Evolutionary conservation across 2,113 vertebrate genomes (phyloP), one percentile per base, ranked within the genome.

Genomic region (Mionectes macconnelli): DNA sequence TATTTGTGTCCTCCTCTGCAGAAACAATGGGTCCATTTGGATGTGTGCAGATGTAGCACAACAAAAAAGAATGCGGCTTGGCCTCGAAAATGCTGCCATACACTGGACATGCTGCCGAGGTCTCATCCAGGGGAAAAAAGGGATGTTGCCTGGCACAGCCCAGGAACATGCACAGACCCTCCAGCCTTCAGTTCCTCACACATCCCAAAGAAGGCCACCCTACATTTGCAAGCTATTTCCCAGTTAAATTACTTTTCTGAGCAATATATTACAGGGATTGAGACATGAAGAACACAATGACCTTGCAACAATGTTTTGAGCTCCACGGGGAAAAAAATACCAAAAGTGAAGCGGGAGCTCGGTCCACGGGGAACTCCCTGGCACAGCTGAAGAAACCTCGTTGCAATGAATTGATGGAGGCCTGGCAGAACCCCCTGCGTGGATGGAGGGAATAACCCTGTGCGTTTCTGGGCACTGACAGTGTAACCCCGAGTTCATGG

Each of bases 351-450:
- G 0, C 25, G 47, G 59, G 67, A 86, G 10, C 55, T 86, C 0
- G 0, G 6, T 37, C 4, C 0, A 0, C 47, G 27, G 76, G 53
- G 73, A 75, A n/a, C 1, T 4, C 7, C 42, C 11, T 0, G 0
- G 49, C 25, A 47, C 12, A 53, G 66, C 56, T 60, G 62, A 39
- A 42, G 78, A 75, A 84, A 67, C 9, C 16, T 47, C 2, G 0
- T 18, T 35, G 60, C 22, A 12, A 24, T 10, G 35, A 47, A 5
- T 1, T 44, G 50, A 20, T 12, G 66, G 66, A n/a, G 66, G 35
- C 12, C 9, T 40, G 63, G 45, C 28, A 49, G 24, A 7, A 35
- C 8, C 21, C 22, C 9, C 13, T 23, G 66, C 25, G 11, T 37
- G 1, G 0, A 3, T 5, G 28, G 13, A 47, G 14, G 33, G 14